Base-by-base conservation (phyloP, 2,797 vertebrate genomes). In the Gallinago solitaria region DNA sequence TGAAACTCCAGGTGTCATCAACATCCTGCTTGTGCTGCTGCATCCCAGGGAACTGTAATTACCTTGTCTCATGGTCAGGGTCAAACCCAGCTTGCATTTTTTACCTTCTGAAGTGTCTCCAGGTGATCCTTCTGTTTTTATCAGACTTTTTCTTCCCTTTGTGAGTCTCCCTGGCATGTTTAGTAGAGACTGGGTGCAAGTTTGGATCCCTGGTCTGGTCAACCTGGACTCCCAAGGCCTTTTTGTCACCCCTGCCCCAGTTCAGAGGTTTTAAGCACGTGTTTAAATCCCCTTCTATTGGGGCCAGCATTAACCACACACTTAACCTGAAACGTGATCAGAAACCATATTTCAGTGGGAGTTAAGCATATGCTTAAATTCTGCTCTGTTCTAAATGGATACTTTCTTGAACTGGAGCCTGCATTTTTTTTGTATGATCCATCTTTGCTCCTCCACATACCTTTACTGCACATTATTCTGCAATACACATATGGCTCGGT, bases 321-420 rank as follows among this genome's bases (percentile, higher is more conserved):
- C 20, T 89, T 93, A 94, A 90, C 81, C 69, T 90, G 71, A 85
- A 94, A 79, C 28, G 47, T 35, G 77, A 93, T 90, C 84, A 89
- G 81, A 87, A 95, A 56, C 24, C 63, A 24, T 82, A 82, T 90
- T 96, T 95, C 68, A 81, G 68, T 83, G 71, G 57, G 75, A 95
- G 53, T 85, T 80, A 89, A 63, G 47, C 65, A 76, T 85, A 59
- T 87, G 81, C 81, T 81, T 92, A 85, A 89, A 67, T 87, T 77
- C 37, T 89, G 15, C 69, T 89, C 51, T 56, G 30, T 93, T 96
- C 74, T 94, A 73, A 93, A 54, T 39, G 64, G 81, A 93, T 94
- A 32, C n/a, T 93, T 96, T 87, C 64, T 94, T 94, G 91, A 96
- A 89, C 53, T 56, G 47, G 19, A 95, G 78, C 86, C 71, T 83